Evolutionary conservation across 1,140 invertebrate species (phyloP).

Genomic region (Leptinotarsa lineolata): DNA sequence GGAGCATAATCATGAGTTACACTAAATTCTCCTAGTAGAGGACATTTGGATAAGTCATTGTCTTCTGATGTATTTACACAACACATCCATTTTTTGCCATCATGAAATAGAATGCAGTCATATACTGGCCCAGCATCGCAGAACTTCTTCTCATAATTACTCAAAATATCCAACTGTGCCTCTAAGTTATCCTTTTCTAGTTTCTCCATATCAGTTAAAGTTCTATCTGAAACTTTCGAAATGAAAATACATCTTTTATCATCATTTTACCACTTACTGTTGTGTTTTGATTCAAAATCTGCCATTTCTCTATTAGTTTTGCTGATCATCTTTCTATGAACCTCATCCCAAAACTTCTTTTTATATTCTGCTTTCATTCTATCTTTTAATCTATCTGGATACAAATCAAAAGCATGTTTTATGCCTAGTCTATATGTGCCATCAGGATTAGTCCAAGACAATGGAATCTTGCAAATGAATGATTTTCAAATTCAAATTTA

Average conservation of each 20-base stretch:
- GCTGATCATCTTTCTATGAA: conserved; percentile 79
- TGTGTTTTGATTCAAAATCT: conserved; percentile 69
- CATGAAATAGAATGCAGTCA: conserved; percentile 92
- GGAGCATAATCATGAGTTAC: conserved; percentile 79
- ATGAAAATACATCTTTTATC: background rate
- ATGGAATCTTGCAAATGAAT: conserved; percentile 70
- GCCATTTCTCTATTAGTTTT: conserved; percentile 74
- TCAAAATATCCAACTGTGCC: conserved; percentile 81
- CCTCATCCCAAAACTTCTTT: conserved; percentile 83
- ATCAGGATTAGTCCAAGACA: conserved; percentile 80
- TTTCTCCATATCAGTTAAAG: conserved; percentile 70
- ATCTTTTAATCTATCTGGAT: conserved; percentile 81
- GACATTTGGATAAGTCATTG: conserved; percentile 77
- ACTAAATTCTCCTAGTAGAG: conserved; percentile 83
- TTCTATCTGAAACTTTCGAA: conserved; percentile 26
- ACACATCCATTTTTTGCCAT: conserved; percentile 81
- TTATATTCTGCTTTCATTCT: conserved; percentile 82
- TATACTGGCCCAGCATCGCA: conserved; percentile 84
- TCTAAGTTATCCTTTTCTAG: conserved; percentile 89
- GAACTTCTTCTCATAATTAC: conserved; percentile 83
- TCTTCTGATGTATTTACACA: conserved; percentile 86
- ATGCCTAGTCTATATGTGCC: conserved; percentile 84
- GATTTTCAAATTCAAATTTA: conserved; percentile 3
- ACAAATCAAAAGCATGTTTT: conserved; percentile 85
- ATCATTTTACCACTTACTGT: conserved; percentile 39